Evolutionary conservation across 2,113 vertebrate species (phyloP), one percentile per base, ranked within the genome.

Genomic region (Megaceryle torquata): DNA sequence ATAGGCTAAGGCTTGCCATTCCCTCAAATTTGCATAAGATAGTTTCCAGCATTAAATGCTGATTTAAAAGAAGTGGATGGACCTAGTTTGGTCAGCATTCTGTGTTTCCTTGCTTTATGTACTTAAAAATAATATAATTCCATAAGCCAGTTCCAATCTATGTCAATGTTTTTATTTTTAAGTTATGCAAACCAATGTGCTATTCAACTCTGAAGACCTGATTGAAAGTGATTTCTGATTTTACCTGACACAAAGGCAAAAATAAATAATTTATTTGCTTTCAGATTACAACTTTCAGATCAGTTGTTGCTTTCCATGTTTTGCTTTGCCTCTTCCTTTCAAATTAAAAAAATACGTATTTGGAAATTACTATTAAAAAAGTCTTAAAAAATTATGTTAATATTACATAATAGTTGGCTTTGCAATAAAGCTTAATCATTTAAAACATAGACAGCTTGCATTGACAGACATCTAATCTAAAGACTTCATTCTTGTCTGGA

Each of bases 221-320:
- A 86, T 63, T 93, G 51, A 74, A 93, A 95, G 33, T 39, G 29
- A 91, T 91, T 91, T 91, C 43, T 75, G 17, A 88, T 84, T 95
- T 92, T 84, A 92, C 78, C 57, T 91, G 69, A 84, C 56, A 29
- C 24, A 92, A 88, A 91, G 44, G 22, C 63, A 92, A 67, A 81
- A 92, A 74, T 54, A 39, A 13, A 68, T 78, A 24, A 71, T 86
- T 80, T 88, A 76, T 69, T 88, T 83, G 5, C 31, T 86, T 92
- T 86, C 75, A 92, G 11, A 79, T 81, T 67, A 44, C 4, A 10
- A 15, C 6, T 82, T 88, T 82, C 18, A 77, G 24, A 69, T 50
- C 60, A 61, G 24, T 70, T 86, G 15, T 61, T 76, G 10, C 15
- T 46, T 91, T 78, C 67, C 16, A 24, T 63, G 48, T 69, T 69